A percentile compares a stretch with the other conserved stretches of the same genome.
These are phyloP conservation scores for Theropithecus gelada DNA, from an alignment of 2,113 vertebrate species.

Conservation along the genomic window DNA sequence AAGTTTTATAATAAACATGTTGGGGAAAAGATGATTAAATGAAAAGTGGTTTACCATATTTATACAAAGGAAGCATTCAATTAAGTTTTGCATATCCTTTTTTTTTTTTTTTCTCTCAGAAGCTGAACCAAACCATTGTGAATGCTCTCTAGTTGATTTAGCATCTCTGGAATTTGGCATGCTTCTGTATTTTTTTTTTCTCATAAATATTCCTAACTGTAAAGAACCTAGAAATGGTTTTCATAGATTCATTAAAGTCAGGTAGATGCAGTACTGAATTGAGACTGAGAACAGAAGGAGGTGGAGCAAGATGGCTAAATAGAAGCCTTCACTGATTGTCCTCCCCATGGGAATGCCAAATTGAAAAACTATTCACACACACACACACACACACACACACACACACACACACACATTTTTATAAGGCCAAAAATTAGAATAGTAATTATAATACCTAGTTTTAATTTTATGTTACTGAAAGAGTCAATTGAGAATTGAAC, in stretches of 20 bases:
- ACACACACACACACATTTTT: too few relatives aligned
- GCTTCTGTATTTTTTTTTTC: not conserved
- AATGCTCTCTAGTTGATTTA: not conserved
- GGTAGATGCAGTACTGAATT: not conserved
- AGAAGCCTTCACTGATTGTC: too few relatives aligned
- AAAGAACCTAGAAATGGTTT: not conserved
- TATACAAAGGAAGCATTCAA: not conserved
- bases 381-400: too few relatives aligned
- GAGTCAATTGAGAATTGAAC: too few relatives aligned
- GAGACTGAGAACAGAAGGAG: not conserved
- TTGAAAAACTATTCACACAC: too few relatives aligned
- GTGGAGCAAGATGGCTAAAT: too few relatives aligned
- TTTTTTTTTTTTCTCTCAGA: not conserved
- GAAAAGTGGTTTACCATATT: not conserved
- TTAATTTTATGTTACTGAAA: too few relatives aligned
- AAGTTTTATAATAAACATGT: not conserved
- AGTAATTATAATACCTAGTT: too few relatives aligned
- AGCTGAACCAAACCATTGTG: not conserved
- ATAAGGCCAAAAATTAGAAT: too few relatives aligned
- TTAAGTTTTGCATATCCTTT: not conserved
- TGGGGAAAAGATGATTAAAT: not conserved
- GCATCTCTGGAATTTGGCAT: not conserved
- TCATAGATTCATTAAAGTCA: not conserved
- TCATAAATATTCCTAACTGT: not conserved
- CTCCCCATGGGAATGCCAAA: too few relatives aligned